Evolutionary conservation across 2,113 vertebrate genomes (phyloP).

Genomic region (Plotosus lineatus): DNA sequence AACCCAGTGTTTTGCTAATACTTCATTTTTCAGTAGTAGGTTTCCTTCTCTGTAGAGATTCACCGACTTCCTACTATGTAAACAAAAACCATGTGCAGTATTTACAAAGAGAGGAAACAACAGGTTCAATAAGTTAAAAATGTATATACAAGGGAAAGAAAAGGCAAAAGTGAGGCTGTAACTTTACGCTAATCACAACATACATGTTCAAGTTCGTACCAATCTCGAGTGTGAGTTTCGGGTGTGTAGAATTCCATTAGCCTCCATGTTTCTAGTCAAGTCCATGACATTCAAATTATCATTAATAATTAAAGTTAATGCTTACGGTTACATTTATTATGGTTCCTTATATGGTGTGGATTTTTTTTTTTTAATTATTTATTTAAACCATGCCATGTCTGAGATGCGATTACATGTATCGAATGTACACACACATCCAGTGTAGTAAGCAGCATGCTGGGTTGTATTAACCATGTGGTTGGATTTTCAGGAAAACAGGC

Average conservation of each 20-base stretch:
- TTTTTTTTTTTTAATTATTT: no score
- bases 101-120: slow-evolving; percentile 60
- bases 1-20: slow-evolving; percentile 2
- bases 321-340: slow-evolving; percentile 34
- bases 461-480: slow-evolving; percentile 11
- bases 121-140: slow-evolving; percentile 73
- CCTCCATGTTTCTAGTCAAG: slow-evolving; percentile 60
- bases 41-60: slow-evolving; percentile 20
- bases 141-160: slow-evolving; percentile 61
- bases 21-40: not conserved
- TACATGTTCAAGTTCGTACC: not conserved
- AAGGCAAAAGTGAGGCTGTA: slow-evolving; percentile 67
- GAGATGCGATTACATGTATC: slow-evolving; percentile 43
- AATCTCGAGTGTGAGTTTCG: slow-evolving; percentile 1
- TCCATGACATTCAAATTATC: slow-evolving; percentile 25
- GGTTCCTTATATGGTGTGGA: slow-evolving; percentile 6
- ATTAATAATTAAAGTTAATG: slow-evolving; percentile 37
- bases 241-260: slow-evolving; percentile 41
- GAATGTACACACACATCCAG: slow-evolving; percentile 54
- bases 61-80: slow-evolving; percentile 48
- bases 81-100: slow-evolving; percentile 58
- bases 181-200: slow-evolving; percentile 51
- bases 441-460: slow-evolving; percentile 69
- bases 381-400: slow-evolving; percentile 45
- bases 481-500: not conserved